Percentiles rank a stretch among this genome's conserved stretches.
phyloP scores from a whole-genome alignment of 2,113 vertebrate species.

The Onychostruthus taczanowskii region DNA sequence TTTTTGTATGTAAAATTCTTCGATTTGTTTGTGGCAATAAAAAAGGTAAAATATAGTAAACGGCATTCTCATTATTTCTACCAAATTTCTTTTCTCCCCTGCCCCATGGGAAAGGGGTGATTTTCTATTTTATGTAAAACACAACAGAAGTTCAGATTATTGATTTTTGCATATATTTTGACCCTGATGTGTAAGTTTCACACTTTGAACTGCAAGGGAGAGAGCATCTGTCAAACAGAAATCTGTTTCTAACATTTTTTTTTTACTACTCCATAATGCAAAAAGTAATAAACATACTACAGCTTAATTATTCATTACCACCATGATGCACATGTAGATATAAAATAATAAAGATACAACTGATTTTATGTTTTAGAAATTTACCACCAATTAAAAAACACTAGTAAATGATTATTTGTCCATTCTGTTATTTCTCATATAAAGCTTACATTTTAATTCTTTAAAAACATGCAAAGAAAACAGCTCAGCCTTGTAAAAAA shows the following conservation, averaged over 20 bases:
- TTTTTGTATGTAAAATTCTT: neutral
- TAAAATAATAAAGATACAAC: neutral
- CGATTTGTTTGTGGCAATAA: neutral
- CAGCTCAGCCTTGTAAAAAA: neutral
- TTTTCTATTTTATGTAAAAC: neutral
- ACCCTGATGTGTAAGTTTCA: neutral
- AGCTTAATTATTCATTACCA: neutral
- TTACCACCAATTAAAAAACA: neutral
- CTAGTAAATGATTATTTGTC: neutral
- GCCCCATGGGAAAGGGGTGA: rapidly evolving
- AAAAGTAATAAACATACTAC: neutral
- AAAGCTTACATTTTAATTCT: neutral
- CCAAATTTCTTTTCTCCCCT: neutral
- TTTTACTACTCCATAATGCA: neutral
- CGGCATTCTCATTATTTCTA: neutral
- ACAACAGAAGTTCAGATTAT: neutral
- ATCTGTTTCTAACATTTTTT: neutral
- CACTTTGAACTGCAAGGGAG: neutral
- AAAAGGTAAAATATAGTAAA: neutral
- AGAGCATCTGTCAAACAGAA: neutral
- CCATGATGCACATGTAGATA: neutral
- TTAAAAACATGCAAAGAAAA: neutral
- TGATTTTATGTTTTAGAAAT: neutral
- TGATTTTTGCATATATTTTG: neutral
- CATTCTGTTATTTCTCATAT: neutral